phyloP scores from a whole-genome alignment of 2,113 vertebrate genomes.

The Odobenus rosmarus region DNA sequence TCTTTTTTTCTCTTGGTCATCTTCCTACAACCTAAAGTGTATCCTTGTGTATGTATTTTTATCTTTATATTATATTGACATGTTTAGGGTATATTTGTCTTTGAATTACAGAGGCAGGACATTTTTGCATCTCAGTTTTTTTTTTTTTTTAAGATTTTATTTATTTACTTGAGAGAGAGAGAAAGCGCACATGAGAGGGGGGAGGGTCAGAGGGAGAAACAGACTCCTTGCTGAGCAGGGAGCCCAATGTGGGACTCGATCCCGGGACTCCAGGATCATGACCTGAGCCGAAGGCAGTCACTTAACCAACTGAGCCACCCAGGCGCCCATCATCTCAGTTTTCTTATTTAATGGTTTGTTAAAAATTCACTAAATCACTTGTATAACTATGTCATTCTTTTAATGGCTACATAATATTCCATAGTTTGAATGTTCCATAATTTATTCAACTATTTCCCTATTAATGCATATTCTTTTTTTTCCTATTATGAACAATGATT shows the following conservation, averaged over 20 bases:
- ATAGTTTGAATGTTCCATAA: not conserved
- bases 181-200: no score
- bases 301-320: no score
- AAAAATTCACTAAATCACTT: not conserved
- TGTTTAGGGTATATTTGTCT: conserved; percentile 17
- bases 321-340: not conserved
- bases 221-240: no score
- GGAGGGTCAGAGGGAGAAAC: no score
- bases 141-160: no score
- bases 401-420: not conserved
- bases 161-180: no score
- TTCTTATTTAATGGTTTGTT: not conserved
- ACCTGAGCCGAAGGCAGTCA: no score
- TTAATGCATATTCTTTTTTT: not conserved
- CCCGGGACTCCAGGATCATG: no score
- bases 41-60: conserved; percentile 7
- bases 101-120: not conserved
- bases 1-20: not conserved
- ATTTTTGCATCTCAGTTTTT: not conserved
- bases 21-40: not conserved
- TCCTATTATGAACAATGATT: not conserved
- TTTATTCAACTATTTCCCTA: not conserved
- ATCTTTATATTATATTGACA: not conserved
- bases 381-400: not conserved
- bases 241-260: no score